Evolutionary conservation across 2,888 invertebrate genomes (phyloP).

Genomic region (Teleogryllus oceanicus): DNA sequence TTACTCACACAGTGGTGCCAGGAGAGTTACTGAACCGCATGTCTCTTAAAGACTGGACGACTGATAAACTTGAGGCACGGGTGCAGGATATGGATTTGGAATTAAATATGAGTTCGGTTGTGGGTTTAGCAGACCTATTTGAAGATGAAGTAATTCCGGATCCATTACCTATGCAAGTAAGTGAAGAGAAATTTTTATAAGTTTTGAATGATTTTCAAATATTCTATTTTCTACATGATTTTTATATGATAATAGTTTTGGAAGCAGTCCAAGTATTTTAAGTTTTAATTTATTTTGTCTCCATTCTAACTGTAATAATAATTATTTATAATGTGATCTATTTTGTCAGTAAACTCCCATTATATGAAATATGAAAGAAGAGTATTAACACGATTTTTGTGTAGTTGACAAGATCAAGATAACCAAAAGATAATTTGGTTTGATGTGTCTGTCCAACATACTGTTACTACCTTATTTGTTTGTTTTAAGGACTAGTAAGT

Average conservation of each 20-base stretch:
- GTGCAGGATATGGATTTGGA: conserved; percentile 64
- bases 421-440: no score
- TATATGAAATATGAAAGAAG: no score
- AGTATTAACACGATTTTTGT: no score
- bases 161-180: conserved; percentile 78
- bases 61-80: conserved; percentile 58
- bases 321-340: not conserved
- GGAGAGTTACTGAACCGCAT: conserved; percentile 35
- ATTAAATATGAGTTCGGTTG: conserved; percentile 76
- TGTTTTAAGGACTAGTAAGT: no score
- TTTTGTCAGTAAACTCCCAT: no score
- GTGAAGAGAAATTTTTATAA: conserved; percentile 31
- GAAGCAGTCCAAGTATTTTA: not conserved
- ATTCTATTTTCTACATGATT: no score
- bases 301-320: conserved; percentile 5
- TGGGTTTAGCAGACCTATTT: conserved; percentile 75
- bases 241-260: no score
- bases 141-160: conserved; percentile 82
- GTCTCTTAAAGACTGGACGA: conserved; percentile 39
- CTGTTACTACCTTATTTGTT: no score
- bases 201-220: not conserved
- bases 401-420: no score
- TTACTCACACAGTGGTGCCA: conserved; percentile 52
- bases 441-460: no score
- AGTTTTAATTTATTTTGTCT: not conserved